phyloP scores from a whole-genome alignment of 2,113 vertebrate species.

The Tetrax tetrax region DNA sequence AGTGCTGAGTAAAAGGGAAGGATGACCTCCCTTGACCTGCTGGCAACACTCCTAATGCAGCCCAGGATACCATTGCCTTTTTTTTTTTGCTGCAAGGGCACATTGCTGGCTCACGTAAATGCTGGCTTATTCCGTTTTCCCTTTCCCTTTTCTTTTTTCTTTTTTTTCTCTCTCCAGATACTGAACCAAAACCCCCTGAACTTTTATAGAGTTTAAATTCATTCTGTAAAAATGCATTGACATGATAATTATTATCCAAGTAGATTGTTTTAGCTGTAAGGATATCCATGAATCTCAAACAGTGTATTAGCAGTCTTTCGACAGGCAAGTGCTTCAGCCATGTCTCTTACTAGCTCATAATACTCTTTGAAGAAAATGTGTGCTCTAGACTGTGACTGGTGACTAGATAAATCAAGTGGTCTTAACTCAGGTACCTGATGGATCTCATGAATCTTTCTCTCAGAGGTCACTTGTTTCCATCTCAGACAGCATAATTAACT shows the following conservation, averaged over 20 bases:
- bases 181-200: accelerated
- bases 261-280: neutral
- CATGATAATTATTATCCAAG: neutral
- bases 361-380: neutral
- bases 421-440: neutral
- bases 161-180: neutral
- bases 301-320: neutral
- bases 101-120: neutral
- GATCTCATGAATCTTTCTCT: neutral
- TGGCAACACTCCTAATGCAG: neutral
- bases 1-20: neutral
- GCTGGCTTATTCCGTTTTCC: neutral
- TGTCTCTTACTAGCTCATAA: neutral
- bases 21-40: neutral
- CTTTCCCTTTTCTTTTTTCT: neutral
- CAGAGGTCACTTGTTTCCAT: neutral
- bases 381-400: neutral
- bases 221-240: neutral
- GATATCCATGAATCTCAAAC: neutral
- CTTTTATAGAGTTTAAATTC: neutral
- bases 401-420: neutral
- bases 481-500: neutral
- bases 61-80: neutral
- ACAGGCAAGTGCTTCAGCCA: neutral
- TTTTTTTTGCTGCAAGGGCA: neutral